Conservation (phyloP, 1,140 invertebrate genomes). For the Scaptomyza pallida region DNA sequence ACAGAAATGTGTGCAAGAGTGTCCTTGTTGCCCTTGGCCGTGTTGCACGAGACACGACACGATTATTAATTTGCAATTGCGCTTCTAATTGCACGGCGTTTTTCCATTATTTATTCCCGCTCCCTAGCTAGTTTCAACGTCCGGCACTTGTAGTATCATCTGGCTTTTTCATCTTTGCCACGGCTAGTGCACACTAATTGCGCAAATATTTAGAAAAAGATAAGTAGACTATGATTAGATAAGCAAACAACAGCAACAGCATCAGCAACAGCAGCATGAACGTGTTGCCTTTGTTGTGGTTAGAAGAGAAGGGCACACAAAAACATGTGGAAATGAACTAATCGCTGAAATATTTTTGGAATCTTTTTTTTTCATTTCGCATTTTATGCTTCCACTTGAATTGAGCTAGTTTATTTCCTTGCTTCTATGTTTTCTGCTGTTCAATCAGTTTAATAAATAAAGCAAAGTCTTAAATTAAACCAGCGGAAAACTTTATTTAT, state of each 20-base stretch:
- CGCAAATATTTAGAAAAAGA: conserved; percentile 43
- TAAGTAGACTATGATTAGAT: conserved; percentile 70
- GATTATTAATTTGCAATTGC: conserved; percentile 81
- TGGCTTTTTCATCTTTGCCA: conserved; percentile 24
- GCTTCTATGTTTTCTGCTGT: conserved; percentile 4
- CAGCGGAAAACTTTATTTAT: conserved; percentile 1
- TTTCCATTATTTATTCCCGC: not conserved
- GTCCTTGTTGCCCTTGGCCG: conserved; percentile 65
- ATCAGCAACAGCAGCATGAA: not conserved
- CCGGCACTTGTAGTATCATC: conserved; percentile 9
- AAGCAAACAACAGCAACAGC: conserved; percentile 23
- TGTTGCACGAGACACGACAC: conserved; percentile 61
- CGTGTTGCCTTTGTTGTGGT: conserved; percentile 2
- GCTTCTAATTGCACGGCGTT: conserved; percentile 70
- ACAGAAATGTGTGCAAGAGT: conserved; percentile 39
- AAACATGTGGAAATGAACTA: conserved; percentile 36
- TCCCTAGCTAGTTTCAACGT: not conserved
- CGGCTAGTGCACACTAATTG: conserved; percentile 33
- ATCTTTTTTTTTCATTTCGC: too few species aligned
- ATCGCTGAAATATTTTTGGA: conserved; percentile 22
- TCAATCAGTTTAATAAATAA: conserved; percentile 9
- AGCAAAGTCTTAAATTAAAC: conserved; percentile 24
- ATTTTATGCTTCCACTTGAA: conserved; percentile 47
- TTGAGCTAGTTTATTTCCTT: conserved; percentile 28
- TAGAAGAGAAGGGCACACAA: not conserved